Conservation (phyloP, 2,797 vertebrate genomes). For the Denticeps clupeoides region DNA sequence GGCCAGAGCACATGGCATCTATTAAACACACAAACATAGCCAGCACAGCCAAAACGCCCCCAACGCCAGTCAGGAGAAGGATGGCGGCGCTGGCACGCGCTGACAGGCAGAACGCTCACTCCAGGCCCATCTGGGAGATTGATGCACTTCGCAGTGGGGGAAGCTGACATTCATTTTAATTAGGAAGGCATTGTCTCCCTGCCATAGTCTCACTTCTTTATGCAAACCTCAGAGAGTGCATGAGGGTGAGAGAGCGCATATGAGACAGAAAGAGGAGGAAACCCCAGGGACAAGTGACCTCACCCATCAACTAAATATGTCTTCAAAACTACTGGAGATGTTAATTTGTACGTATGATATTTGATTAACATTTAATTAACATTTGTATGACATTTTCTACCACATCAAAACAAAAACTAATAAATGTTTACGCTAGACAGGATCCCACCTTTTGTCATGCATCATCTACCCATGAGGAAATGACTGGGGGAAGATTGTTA, state of each 20-base stretch:
- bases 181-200: slow-evolving; percentile 43
- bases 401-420: slow-evolving; percentile 33
- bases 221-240: slow-evolving; percentile 19
- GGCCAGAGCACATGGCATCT: no score
- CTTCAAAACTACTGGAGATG: slow-evolving; percentile 37
- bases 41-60: no score
- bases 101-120: slow-evolving; percentile 55
- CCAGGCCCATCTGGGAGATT: slow-evolving; percentile 47
- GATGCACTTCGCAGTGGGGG: slow-evolving; percentile 57
- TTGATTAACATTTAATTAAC: slow-evolving; percentile 68
- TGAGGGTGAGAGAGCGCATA: no score
- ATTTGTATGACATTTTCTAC: slow-evolving; percentile 60
- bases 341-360: slow-evolving; percentile 43
- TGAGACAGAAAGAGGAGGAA: slow-evolving; percentile 17
- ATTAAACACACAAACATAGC: no score
- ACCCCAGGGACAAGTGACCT: slow-evolving; percentile 42
- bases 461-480: no score
- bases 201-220: slow-evolving; percentile 17
- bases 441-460: no score
- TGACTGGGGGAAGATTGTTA: slow-evolving; percentile 16
- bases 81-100: slow-evolving; percentile 39
- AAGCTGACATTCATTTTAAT: slow-evolving; percentile 70
- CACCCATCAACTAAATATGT: slow-evolving; percentile 39
- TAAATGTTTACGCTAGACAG: no score
- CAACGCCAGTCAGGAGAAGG: no score